Evolutionary conservation across 2,797 vertebrate species (phyloP).

Genomic region (Chlorospingus semifuscus): DNA sequence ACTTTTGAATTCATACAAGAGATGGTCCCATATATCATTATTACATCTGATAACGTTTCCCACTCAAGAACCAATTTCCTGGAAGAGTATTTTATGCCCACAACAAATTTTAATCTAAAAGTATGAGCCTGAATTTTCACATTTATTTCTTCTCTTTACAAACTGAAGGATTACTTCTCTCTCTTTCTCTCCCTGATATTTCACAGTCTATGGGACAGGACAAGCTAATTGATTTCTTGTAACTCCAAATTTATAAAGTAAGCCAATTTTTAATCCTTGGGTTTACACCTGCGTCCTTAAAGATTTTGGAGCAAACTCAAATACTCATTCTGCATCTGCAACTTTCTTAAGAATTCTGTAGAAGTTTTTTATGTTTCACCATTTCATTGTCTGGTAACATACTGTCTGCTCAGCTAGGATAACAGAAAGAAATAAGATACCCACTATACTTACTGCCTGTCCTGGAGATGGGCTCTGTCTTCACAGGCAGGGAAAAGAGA

Average conservation of each 20-base stretch:
- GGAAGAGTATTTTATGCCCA: neutral
- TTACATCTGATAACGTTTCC: neutral
- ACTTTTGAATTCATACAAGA: neutral
- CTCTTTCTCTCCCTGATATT: neutral
- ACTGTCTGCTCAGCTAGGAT: neutral
- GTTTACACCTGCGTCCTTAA: neutral
- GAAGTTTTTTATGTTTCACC: neutral
- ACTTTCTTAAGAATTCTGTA: neutral
- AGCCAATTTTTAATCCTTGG: neutral
- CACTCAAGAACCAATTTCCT: neutral
- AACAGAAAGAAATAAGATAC: neutral
- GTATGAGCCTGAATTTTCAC: neutral
- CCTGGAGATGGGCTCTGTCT: slow-evolving; percentile 15
- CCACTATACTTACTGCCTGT: slow-evolving; percentile 18
- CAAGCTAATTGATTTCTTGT: neutral
- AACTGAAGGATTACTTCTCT: neutral
- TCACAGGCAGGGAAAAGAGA: neutral
- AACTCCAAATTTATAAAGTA: neutral
- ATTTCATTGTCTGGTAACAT: neutral
- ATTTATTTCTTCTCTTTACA: neutral
- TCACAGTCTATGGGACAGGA: neutral
- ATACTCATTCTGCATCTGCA: neutral
- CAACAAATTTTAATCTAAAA: neutral
- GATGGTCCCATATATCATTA: neutral
- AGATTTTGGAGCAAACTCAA: neutral